phyloP scores from a whole-genome alignment of 2,888 invertebrate genomes.

The Brachyptera risi region DNA sequence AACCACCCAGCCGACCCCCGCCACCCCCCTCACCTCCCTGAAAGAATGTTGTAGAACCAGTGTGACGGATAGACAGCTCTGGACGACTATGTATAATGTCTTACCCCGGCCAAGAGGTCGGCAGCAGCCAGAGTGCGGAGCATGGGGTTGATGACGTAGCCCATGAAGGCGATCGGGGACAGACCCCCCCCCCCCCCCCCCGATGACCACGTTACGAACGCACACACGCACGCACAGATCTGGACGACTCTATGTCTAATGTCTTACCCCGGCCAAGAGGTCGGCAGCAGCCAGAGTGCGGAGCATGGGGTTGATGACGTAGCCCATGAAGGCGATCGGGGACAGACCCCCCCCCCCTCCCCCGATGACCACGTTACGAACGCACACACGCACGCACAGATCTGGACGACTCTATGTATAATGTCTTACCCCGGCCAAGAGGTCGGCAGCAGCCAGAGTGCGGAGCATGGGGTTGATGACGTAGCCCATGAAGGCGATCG shows the following conservation, averaged over 20 bases:
- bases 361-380: background rate
- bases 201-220: too few species aligned
- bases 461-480: slow-evolving; percentile 57
- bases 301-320: slow-evolving; percentile 60
- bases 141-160: slow-evolving; percentile 62
- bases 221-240: background rate
- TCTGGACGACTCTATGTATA: background rate
- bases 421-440: background rate
- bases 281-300: background rate
- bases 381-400: background rate
- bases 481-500: slow-evolving; percentile 63
- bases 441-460: background rate
- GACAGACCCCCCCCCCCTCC: slow-evolving; percentile 46
- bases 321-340: slow-evolving; percentile 64
- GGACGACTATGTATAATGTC: background rate
- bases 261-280: slow-evolving; percentile 1
- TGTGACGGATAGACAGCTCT: too few species aligned
- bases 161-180: slow-evolving; percentile 67
- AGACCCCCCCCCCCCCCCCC: slow-evolving; percentile 44
- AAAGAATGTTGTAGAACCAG: too few species aligned
- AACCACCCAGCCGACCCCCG: too few species aligned
- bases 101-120: slow-evolving; percentile 2
- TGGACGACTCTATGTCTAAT: background rate
- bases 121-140: slow-evolving; percentile 2
- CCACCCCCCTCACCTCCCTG: too few species aligned